Evolutionary conservation across 2,113 vertebrate species (phyloP).

Genomic region (Colaptes auratus): DNA sequence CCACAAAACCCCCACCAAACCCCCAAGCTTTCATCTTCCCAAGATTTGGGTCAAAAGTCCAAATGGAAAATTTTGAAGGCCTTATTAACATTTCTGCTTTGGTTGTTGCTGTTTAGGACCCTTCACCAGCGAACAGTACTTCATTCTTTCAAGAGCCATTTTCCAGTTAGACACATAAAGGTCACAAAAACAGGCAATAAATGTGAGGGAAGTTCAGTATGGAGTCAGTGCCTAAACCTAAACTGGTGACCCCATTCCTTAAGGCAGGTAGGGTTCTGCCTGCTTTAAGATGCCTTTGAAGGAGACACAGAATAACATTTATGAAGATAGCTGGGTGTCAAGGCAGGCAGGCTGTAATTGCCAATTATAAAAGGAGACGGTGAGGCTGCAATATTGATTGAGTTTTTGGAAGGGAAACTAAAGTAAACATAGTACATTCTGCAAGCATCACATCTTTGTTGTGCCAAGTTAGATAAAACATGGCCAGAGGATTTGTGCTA

Average conservation of each 20-base stretch:
- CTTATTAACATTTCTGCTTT: background rate
- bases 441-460: constrained; percentile 27
- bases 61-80: background rate
- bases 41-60: background rate
- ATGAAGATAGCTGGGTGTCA: background rate
- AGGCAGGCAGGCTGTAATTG: constrained; percentile 33
- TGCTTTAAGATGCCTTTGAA: background rate
- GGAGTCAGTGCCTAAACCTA: background rate
- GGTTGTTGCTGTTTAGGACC: background rate
- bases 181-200: too few species aligned
- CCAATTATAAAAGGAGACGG: constrained; percentile 40
- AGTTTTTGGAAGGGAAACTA: constrained; percentile 37
- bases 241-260: background rate
- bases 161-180: background rate
- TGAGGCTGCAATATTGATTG: constrained; percentile 56
- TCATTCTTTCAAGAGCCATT: background rate
- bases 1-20: too few species aligned
- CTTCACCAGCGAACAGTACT: background rate
- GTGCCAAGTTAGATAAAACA: constrained; percentile 58
- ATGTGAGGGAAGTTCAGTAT: background rate
- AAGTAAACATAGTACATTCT: constrained; percentile 51
- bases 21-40: background rate
- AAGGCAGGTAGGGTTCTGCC: background rate
- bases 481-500: constrained; percentile 43
- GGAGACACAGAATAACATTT: background rate